Evolutionary conservation across 1,140 invertebrate genomes (phyloP), one percentile per base, ranked within the genome.

Genomic region (Lepidurus arcticus): DNA sequence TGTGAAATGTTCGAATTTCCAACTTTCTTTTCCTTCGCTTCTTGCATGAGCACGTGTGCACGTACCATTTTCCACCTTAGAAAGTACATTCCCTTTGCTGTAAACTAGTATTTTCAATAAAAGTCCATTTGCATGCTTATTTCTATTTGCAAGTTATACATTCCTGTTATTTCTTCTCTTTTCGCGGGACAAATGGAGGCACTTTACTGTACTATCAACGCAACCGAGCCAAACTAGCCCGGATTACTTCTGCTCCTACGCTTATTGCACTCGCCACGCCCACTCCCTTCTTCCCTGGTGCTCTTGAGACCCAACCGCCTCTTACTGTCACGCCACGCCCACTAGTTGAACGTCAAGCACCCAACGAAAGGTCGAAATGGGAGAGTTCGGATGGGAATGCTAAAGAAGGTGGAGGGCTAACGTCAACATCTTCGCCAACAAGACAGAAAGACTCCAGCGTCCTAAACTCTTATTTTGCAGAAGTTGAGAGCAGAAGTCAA

Each of bases 401-500:
- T 65, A 65, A 65, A 65, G 53, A 65, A 65, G 53, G 53, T 65
- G 53, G 13, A 9, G 53, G 53, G 34, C 4, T 34, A 65, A 21
- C 13, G 4, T 21, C 21, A 65, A 65, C 53, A 9, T 65, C 53
- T 10, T 65, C 53, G 6, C 6, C 53, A 65, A 7, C 21, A 21
- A 65, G 16, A 8, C n/a, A 13, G 53, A n/a, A 65, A 65, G 21
- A 13, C 53, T 21, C 53, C 13, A 65, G 53, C 53, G 16, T 65
- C 53, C 53, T 65, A 13, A 65, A 65, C 53, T 65, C 53, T 65
- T 65, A 65, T 65, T 65, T 65, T 65, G 53, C 53, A 65, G 53
- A 65, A 65, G n/a, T 21, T 13, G 53, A 65, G 21, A 65, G 53
- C 53, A 13, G 53, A 65, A 65, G 53, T 21, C 53, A 21, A 65